Conservation (phyloP, 2,113 vertebrate species). For the Scophthalmus maximus region DNA sequence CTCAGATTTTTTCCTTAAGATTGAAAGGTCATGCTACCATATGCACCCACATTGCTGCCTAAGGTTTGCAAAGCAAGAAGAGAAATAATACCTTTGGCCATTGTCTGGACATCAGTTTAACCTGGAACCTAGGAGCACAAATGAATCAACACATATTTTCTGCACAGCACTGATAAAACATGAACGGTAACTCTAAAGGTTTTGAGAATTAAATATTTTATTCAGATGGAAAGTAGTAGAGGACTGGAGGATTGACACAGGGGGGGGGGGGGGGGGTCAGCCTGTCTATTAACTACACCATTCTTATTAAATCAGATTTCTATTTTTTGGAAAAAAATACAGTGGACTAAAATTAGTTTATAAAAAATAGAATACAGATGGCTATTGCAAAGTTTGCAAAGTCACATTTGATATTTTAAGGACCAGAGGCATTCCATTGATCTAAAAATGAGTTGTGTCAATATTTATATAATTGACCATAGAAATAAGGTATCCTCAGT, state of each 20-base stretch:
- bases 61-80: neutral
- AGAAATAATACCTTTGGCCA: neutral
- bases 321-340: no score
- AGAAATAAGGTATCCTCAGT: constrained; percentile 5
- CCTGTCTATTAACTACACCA: no score
- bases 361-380: no score
- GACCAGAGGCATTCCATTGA: no score
- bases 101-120: neutral
- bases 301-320: no score
- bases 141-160: neutral
- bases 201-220: neutral
- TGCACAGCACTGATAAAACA: neutral
- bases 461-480: neutral
- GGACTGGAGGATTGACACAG: no score
- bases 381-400: no score
- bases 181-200: neutral
- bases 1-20: neutral
- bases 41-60: constrained; percentile 3
- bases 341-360: no score
- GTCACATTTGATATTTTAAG: no score
- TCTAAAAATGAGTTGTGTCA: no score
- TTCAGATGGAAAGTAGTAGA: neutral
- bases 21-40: neutral
- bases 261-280: no score
- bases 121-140: neutral